Evolutionary conservation across 92 coral and sea anemone species (phyloP).

Genomic region (Siderastrea siderea): DNA sequence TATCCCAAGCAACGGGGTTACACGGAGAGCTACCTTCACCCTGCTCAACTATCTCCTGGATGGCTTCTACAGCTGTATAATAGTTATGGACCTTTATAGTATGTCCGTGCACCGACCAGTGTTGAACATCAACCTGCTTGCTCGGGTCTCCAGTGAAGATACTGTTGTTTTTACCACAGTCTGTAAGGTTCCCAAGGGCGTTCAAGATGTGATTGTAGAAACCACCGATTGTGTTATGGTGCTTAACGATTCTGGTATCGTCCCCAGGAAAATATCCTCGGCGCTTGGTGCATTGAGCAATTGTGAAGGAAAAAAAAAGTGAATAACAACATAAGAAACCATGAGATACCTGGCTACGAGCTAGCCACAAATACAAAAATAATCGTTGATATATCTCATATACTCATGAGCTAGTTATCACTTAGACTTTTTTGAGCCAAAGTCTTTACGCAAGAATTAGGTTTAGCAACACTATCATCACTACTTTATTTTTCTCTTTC

Average conservation of each 20-base stretch:
- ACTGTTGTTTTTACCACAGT: conserved; percentile 64
- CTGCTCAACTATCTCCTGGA: conserved; percentile 67
- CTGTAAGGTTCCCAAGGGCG: conserved; percentile 60
- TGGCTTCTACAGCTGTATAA: conserved; percentile 73
- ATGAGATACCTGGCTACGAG: not conserved
- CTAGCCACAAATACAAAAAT: too few relatives aligned
- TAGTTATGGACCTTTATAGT: conserved; percentile 64
- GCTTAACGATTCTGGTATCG: not conserved
- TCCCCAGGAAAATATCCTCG: not conserved
- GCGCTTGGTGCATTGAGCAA: too few relatives aligned
- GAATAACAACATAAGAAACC: not conserved
- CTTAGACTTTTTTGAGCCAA: too few relatives aligned
- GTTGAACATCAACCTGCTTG: conserved; percentile 29
- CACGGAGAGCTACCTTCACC: conserved; percentile 89
- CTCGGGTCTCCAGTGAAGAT: conserved; percentile 67
- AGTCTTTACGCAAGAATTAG: too few relatives aligned
- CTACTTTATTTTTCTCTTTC: too few relatives aligned
- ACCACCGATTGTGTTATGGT: conserved; percentile 76
- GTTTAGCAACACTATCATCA: too few relatives aligned
- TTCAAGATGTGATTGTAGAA: conserved; percentile 70
- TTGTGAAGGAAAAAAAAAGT: not conserved
- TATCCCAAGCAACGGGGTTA: conserved; percentile 72
- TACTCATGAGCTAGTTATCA: too few relatives aligned
- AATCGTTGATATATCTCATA: too few relatives aligned
- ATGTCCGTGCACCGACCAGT: conserved; percentile 48